A percentile compares a stretch with the other conserved stretches of the same genome.
Evolutionary conservation across 2,113 vertebrate genomes (phyloP).

Genomic region (Peromyscus californicus): DNA sequence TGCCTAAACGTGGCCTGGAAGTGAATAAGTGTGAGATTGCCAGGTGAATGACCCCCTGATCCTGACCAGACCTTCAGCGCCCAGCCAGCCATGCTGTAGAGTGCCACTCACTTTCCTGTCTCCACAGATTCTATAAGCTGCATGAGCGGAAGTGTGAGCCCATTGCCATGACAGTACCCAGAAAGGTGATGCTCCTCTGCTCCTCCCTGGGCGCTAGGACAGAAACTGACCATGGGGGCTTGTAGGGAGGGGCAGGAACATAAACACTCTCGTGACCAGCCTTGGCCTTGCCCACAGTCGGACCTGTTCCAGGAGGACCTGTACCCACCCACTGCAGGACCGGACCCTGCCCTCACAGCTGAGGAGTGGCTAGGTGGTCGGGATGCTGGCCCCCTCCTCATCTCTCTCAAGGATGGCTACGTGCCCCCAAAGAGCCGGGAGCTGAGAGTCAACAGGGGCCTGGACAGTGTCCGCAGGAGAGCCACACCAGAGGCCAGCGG

Average conservation of each 20-base stretch:
- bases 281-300: conserved; percentile 87
- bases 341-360: conserved; percentile 91
- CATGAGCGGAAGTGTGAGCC: conserved; percentile 97
- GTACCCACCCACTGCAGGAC: conserved; percentile 93
- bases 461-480: conserved; percentile 86
- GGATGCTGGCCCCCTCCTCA: conserved; percentile 89
- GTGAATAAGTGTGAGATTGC: conserved; percentile 96
- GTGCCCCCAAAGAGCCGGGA: conserved; percentile 90
- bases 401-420: conserved; percentile 94
- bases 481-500: conserved; percentile 70
- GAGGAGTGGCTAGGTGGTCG: conserved; percentile 93
- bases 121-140: conserved; percentile 95
- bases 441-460: conserved; percentile 93
- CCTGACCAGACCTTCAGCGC: background rate
- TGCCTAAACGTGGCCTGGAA: conserved; percentile 96
- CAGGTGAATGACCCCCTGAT: conserved; percentile 86
- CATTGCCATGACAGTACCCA: conserved; percentile 97
- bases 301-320: conserved; percentile 96
- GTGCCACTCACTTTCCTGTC: background rate
- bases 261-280: background rate
- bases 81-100: fast-evolving
- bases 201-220: background rate
- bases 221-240: background rate
- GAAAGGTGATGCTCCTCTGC: conserved; percentile 90
- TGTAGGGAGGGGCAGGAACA: background rate